Conservation (phyloP, 2,888 invertebrate species). For the Apamea monoglypha region DNA sequence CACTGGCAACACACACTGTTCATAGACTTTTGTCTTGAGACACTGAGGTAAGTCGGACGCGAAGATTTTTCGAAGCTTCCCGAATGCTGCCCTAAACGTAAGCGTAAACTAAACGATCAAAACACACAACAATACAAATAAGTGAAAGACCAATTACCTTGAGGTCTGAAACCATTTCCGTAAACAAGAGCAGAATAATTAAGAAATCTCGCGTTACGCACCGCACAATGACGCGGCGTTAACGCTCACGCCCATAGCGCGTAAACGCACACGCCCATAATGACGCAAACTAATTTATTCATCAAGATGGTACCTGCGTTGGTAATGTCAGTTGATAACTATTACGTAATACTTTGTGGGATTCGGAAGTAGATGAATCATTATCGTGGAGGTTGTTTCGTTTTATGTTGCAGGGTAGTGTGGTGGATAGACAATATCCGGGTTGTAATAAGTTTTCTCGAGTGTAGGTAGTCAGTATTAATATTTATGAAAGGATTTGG, state of each 20-base stretch:
- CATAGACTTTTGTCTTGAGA: too few species aligned
- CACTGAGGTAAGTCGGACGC: too few species aligned
- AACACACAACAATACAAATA: slow-evolving; percentile 40
- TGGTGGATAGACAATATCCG: slow-evolving; percentile 1
- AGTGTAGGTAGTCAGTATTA: slow-evolving; percentile 8
- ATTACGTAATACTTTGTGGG: slow-evolving; percentile 62
- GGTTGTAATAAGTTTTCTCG: slow-evolving; percentile 6
- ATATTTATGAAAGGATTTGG: slow-evolving; percentile 20
- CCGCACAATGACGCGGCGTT: slow-evolving; percentile 62
- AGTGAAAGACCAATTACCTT: slow-evolving; percentile 58
- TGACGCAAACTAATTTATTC: slow-evolving; percentile 82
- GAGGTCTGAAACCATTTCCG: slow-evolving; percentile 58
- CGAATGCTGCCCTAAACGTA: too few species aligned
- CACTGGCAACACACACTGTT: too few species aligned
- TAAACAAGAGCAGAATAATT: slow-evolving; percentile 68
- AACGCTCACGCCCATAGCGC: slow-evolving; percentile 67
- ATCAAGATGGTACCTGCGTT: slow-evolving; percentile 76
- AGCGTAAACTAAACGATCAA: slow-evolving; percentile 15
- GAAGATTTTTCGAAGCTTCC: too few species aligned
- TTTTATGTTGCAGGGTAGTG: slow-evolving; percentile 16
- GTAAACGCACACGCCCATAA: slow-evolving; percentile 70
- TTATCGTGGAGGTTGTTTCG: slow-evolving; percentile 13
- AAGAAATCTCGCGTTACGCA: slow-evolving; percentile 63
- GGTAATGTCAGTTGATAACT: slow-evolving; percentile 73
- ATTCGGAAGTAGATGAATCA: slow-evolving; percentile 20